Percentiles rank a stretch among this genome's conserved stretches.
Evolutionary conservation across 2,888 invertebrate genomes (phyloP).

Genomic region (Sarcophaga caerulescens): DNA sequence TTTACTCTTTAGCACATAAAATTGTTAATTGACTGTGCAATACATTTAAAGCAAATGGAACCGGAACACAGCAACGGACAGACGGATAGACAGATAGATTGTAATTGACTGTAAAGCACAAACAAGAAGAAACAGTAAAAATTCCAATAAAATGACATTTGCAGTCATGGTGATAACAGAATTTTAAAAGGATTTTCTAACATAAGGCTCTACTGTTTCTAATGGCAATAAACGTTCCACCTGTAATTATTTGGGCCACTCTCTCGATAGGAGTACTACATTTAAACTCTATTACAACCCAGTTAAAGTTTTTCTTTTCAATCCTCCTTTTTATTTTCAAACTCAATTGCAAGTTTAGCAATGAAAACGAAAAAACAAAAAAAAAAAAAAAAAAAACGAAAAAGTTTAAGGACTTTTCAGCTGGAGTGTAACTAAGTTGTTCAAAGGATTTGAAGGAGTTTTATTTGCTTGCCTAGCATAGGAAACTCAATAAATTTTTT

Average conservation of each 20-base stretch:
- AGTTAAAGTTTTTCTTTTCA: not conserved
- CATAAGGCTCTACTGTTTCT: not conserved
- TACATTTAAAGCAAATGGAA: slow-evolving; percentile 40
- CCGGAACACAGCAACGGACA: slow-evolving; percentile 20
- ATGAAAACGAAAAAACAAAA: too few relatives aligned
- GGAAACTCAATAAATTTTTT: not conserved
- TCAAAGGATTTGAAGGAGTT: not conserved
- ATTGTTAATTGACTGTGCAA: slow-evolving; percentile 66
- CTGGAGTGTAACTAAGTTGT: not conserved
- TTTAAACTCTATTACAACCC: not conserved
- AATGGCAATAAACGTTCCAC: not conserved
- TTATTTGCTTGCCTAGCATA: not conserved
- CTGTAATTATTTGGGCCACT: not conserved
- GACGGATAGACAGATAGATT: slow-evolving; percentile 33
- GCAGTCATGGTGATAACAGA: not conserved
- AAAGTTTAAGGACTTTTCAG: not conserved
- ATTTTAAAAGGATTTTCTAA: not conserved
- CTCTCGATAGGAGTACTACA: not conserved
- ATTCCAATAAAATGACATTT: not conserved
- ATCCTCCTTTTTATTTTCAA: not conserved
- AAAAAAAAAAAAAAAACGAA: not conserved
- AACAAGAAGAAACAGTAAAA: not conserved
- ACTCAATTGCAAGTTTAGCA: not conserved
- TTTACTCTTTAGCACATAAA: slow-evolving; percentile 46
- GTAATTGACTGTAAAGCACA: not conserved